Percentiles rank a stretch among this genome's conserved stretches.
Conservation (phyloP, 2,888 invertebrate genomes). For the Meghimatium bilineatum region DNA sequence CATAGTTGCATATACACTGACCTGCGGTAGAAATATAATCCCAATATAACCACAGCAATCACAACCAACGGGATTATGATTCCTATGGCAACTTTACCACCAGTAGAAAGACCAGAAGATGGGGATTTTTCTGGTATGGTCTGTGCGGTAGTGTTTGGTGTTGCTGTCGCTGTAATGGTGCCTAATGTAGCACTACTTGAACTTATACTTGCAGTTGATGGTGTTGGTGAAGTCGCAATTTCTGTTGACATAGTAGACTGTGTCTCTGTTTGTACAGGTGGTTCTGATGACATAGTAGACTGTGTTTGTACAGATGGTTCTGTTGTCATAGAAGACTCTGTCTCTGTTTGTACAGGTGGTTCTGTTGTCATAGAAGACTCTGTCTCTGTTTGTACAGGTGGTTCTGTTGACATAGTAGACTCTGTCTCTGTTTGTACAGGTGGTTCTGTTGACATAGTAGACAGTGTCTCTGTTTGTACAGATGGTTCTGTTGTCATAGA, state of each 20-base stretch:
- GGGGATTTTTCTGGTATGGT: background rate
- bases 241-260: background rate
- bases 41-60: slow-evolving; percentile 4
- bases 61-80: slow-evolving; percentile 5
- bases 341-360: background rate
- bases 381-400: too few relatives aligned
- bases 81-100: slow-evolving; percentile 35
- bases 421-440: too few relatives aligned
- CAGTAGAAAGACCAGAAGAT: slow-evolving; percentile 28
- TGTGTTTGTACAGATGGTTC: background rate
- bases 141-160: background rate
- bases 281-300: background rate
- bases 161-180: background rate
- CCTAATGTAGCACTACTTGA: background rate
- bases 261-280: background rate
- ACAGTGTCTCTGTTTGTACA: too few relatives aligned
- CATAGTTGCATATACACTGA: background rate
- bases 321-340: background rate
- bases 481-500: too few relatives aligned
- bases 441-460: too few relatives aligned
- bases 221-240: background rate
- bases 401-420: too few relatives aligned
- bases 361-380: background rate
- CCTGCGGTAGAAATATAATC: slow-evolving; percentile 29
- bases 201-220: background rate